Evolutionary conservation across 2,797 vertebrate genomes (phyloP), one percentile per base, ranked within the genome.

Genomic region (Leptodactylus fallax): DNA sequence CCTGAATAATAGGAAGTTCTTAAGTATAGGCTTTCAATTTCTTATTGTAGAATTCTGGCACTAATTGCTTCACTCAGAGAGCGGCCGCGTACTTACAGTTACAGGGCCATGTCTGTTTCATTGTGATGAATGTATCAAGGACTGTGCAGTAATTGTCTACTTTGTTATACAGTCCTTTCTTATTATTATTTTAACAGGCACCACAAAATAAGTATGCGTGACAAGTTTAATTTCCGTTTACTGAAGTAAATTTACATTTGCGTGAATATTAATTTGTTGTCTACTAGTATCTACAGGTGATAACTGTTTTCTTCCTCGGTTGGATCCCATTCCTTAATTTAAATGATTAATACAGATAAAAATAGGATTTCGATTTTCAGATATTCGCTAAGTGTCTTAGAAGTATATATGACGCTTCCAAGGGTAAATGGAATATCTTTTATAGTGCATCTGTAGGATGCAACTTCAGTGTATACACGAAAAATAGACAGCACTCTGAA

Each of bases 1-100:
- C 49, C 53, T 84, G 91, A 93, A 91, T 87, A 90, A 90, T 17
- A 90, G 81, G 27, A 91, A 90, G 17, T 90, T 92, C 90, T 92
- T 90, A 91, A 93, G 90, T 23, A 91, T 0, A 91, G 80, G 56
- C 53, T 91, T 93, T 93, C 78, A 55, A 81, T 89, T 92, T 92
- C 79, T 90, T 90, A 86, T 86, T 91, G 53, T 79, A 81, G 83
- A 83, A 87, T 87, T 49, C 61, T 90, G 90, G 61, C 83, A 90
- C 53, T 91, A 91, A 90, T 90, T 91, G 86, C 69, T 13, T 25
- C 85, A 88, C 71, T 91, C 63, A 92, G 0, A 17, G 72, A 88
- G 84, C 83, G 25, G 69, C 91, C 87, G 3, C 67, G 27, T 77
- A 72, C 63, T 92, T 91, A 91, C 90, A 91, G 79, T 10, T 49